phyloP scores from a whole-genome alignment of 2,888 invertebrate species.

The Sinopyrophorus schimmeli region DNA sequence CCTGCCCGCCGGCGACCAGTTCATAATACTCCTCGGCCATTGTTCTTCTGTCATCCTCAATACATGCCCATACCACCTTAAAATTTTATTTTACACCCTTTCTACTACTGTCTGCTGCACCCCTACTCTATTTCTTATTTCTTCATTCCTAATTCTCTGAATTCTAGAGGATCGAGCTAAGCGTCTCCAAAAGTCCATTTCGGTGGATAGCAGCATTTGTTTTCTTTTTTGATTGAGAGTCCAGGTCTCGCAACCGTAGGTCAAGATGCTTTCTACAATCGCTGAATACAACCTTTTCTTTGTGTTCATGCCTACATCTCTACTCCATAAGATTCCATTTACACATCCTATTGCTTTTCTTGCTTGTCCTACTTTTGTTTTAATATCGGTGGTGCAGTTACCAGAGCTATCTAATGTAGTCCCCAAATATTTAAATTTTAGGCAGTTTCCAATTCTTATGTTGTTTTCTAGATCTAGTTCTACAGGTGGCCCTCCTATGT shows the following conservation, averaged over 20 bases:
- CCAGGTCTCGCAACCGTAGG: background rate
- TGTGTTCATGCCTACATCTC: constrained; percentile 5
- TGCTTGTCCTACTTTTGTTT: constrained; percentile 3
- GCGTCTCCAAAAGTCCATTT: constrained; percentile 4
- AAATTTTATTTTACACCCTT: constrained; percentile 1
- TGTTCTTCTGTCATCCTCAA: background rate
- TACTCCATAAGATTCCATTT: constrained; percentile 1
- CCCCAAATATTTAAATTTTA: background rate
- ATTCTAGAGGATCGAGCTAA: constrained; percentile 1
- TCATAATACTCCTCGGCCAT: background rate
- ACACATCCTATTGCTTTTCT: constrained; percentile 4
- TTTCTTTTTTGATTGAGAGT: constrained; percentile 4
- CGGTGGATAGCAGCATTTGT: constrained; percentile 1
- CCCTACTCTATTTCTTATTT: background rate
- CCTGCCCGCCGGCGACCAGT: constrained; percentile 1
- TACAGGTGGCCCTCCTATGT: background rate
- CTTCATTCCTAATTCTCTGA: background rate
- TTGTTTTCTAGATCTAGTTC: constrained; percentile 1
- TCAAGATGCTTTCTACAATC: constrained; percentile 1
- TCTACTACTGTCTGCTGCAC: background rate
- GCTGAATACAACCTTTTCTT: constrained; percentile 2
- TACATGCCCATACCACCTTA: constrained; percentile 1
- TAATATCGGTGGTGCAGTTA: constrained; percentile 1
- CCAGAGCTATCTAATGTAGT: constrained; percentile 1
- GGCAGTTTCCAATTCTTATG: constrained; percentile 1